A percentile compares a stretch with the other conserved stretches of the same genome.
Evolutionary conservation across 1,140 invertebrate species (phyloP).

Genomic region (Euwallacea similis): DNA sequence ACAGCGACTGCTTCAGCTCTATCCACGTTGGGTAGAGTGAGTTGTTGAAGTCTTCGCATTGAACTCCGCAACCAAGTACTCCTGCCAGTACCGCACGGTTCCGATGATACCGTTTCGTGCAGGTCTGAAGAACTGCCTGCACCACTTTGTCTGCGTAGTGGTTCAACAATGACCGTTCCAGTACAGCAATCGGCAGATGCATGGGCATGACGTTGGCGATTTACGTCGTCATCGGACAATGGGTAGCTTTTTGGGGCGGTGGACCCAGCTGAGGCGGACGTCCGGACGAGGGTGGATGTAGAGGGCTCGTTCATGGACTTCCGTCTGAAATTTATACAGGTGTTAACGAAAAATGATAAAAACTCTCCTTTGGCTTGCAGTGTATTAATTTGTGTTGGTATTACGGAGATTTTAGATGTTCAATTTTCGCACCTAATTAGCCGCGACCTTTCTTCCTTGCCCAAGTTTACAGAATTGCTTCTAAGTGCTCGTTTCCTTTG

Average conservation of each 20-base stretch:
- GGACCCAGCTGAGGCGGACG: slow-evolving; percentile 27
- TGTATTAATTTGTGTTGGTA: background rate
- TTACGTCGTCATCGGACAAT: slow-evolving; percentile 34
- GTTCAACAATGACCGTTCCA: slow-evolving; percentile 46
- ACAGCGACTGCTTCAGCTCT: slow-evolving; percentile 13
- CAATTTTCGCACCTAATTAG: slow-evolving; percentile 25
- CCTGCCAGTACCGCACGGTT: slow-evolving; percentile 31
- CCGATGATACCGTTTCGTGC: slow-evolving; percentile 24
- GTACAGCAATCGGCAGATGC: slow-evolving; percentile 44
- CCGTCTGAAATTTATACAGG: slow-evolving; percentile 10
- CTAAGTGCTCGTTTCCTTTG: slow-evolving; percentile 33
- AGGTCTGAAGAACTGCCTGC: slow-evolving; percentile 37
- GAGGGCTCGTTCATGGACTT: slow-evolving; percentile 20
- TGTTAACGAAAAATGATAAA: too few species aligned
- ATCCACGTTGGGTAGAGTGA: slow-evolving; percentile 41
- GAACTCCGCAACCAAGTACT: slow-evolving; percentile 50
- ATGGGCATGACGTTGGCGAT: slow-evolving; percentile 42
- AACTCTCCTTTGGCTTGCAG: too few species aligned
- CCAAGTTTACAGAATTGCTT: slow-evolving; percentile 37
- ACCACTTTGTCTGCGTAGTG: slow-evolving; percentile 20
- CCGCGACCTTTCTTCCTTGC: slow-evolving; percentile 30
- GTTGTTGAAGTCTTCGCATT: slow-evolving; percentile 50
- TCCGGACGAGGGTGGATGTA: slow-evolving; percentile 12
- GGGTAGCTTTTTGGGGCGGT: slow-evolving; percentile 22
- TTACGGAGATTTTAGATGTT: background rate